Evolutionary conservation across 2,113 vertebrate genomes (phyloP), one percentile per base, ranked within the genome.

Genomic region (Marmota monax): DNA sequence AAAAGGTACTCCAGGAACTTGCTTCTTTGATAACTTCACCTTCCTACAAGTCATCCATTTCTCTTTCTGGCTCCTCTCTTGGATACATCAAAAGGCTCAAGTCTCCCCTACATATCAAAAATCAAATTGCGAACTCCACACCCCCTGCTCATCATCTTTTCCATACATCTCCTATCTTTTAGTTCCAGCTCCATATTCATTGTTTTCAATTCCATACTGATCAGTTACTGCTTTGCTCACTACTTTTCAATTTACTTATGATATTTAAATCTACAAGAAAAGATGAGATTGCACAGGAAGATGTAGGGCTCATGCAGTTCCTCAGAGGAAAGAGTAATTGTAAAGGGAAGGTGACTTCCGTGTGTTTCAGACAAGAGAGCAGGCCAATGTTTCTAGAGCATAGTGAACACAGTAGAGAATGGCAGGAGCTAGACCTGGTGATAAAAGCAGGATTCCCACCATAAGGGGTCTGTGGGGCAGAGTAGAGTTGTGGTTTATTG

Each of bases 251-350:
- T 53, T 48, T 85, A 84, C 14, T 69, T 70, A n/a, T 65, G 79
- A 89, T 89, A 1, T 80, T 39, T 63, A 51, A 94, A 90, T 63
- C 14, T 67, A 37, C 56, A 85, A 53, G 84, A 76, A 76, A 93
- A 76, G 20, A 56, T 12, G 74, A 58, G 45, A 74, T 27, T 63
- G 65, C n/a, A 84, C 39, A 72, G 87, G 53, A 88, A 88, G 37
- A 87, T 29, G 16, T 22, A 37, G 13, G 13, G 22, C 27, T 70
- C 51, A 42, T 79, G n/a, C 25, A 79, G 17, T 70, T 70, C n/a
- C 84, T 23, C 34, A 51, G 32, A n/a, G 39, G 37, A 74, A 27
- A 58, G 0, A 76, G 53, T 84, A 84, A 70, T 9, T 37, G 7
- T 45, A 88, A 73, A 84, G 56, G 27, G 4, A 37, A 92, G 27